These are phyloP conservation scores for Melanotaenia boesemani DNA, from an alignment of 2,797 vertebrate species.

Conservation along the genomic window DNA sequence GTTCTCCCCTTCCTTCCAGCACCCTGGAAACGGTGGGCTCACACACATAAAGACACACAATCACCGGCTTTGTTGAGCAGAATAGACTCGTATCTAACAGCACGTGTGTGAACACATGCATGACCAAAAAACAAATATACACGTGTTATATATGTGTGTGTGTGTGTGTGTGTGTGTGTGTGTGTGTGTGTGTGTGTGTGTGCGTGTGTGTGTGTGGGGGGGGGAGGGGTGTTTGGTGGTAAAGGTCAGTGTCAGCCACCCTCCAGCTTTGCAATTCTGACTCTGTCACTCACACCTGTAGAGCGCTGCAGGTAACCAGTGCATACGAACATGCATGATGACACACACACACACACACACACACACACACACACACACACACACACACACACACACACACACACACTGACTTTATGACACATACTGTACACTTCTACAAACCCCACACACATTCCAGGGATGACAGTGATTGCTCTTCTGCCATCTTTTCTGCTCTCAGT, in stretches of 20 bases:
- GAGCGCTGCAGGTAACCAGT: constrained; percentile 46
- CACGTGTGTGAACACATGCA: constrained; percentile 3
- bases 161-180: too few relatives aligned
- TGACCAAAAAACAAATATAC: neutral
- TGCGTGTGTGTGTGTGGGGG: neutral
- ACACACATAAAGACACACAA: constrained; percentile 18
- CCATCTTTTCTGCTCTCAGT: constrained; percentile 27
- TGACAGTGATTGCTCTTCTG: constrained; percentile 49
- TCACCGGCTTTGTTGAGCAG: constrained; percentile 2
- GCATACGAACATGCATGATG: constrained; percentile 25
- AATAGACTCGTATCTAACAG: neutral
- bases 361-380: constrained; percentile 12
- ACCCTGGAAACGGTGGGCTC: constrained; percentile 92
- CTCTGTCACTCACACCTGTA: constrained; percentile 65
- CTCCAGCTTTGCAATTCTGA: constrained; percentile 57
- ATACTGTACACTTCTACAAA: constrained; percentile 25
- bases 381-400: constrained; percentile 14
- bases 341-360: constrained; percentile 18
- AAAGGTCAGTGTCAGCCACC: constrained; percentile 72
- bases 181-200: neutral
- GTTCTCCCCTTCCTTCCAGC: constrained; percentile 98
- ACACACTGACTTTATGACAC: constrained; percentile 17
- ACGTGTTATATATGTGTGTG: too few relatives aligned
- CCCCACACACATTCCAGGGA: constrained; percentile 26
- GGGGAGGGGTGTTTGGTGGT: constrained; percentile 19